Evolutionary conservation across 1,140 invertebrate genomes (phyloP).

Genomic region (Ceratina australensis): DNA sequence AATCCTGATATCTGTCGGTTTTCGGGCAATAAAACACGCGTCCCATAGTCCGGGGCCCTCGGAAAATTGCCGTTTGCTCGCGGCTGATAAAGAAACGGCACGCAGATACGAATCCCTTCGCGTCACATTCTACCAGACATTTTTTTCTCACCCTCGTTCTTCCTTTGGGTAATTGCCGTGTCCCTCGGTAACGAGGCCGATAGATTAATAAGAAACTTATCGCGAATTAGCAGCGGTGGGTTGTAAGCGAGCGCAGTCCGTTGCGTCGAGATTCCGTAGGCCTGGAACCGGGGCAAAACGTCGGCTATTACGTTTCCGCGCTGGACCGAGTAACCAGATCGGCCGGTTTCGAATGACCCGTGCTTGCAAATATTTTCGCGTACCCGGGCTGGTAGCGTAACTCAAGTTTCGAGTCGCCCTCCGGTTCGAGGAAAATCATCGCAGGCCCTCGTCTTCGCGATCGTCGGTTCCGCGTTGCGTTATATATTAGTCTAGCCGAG

Average conservation of each 20-base stretch:
- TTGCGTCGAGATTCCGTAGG: slow-evolving; percentile 17
- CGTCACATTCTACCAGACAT: slow-evolving; percentile 22
- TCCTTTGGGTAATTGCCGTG: slow-evolving; percentile 25
- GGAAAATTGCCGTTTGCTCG: slow-evolving; percentile 70
- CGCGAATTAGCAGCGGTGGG: slow-evolving; percentile 8
- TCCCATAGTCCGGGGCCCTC: slow-evolving; percentile 62
- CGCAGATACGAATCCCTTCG: slow-evolving; percentile 72
- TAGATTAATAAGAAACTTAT: slow-evolving; percentile 35
- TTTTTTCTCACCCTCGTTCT: neutral
- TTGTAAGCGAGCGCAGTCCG: slow-evolving; percentile 21
- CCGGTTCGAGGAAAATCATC: neutral
- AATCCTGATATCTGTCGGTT: slow-evolving; percentile 80
- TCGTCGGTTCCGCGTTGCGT: too few relatives aligned
- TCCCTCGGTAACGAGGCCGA: slow-evolving; percentile 37
- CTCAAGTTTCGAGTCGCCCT: slow-evolving; percentile 59
- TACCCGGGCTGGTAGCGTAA: slow-evolving; percentile 73
- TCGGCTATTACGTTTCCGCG: slow-evolving; percentile 68
- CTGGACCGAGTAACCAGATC: slow-evolving; percentile 73
- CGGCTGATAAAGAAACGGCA: slow-evolving; percentile 75
- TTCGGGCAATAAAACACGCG: slow-evolving; percentile 81
- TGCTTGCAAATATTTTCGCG: slow-evolving; percentile 77
- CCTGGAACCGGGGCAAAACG: slow-evolving; percentile 54
- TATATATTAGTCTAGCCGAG: neutral
- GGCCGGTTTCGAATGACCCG: slow-evolving; percentile 75
- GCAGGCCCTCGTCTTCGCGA: too few relatives aligned